Evolutionary conservation across 2,888 invertebrate species (phyloP).

Genomic region (Ariolimax columbianus): DNA sequence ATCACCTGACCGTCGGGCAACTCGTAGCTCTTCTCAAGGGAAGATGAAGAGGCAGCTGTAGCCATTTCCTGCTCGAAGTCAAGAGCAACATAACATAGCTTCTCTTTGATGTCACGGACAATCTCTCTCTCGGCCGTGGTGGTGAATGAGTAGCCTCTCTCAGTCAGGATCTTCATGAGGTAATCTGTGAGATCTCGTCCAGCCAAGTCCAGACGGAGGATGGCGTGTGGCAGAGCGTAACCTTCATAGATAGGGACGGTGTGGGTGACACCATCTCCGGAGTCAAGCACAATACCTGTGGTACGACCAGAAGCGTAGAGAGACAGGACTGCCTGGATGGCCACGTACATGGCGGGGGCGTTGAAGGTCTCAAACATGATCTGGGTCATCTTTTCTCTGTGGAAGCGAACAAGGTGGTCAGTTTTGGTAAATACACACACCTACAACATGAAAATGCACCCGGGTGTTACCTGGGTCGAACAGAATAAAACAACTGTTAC

Average conservation of each 20-base stretch:
- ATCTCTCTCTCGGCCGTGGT: conserved; percentile 92
- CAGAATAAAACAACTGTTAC: too few relatives aligned
- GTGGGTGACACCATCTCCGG: conserved; percentile 12
- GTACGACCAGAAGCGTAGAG: conserved; percentile 97
- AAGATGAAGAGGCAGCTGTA: conserved; percentile 92
- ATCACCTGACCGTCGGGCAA: conserved; percentile 78
- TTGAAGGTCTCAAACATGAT: conserved; percentile 87
- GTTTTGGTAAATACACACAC: too few relatives aligned
- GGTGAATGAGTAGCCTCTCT: conserved; percentile 75
- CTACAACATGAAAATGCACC: too few relatives aligned
- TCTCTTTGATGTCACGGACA: conserved; percentile 75
- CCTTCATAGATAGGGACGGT: conserved; percentile 22
- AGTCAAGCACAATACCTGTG: conserved; percentile 83
- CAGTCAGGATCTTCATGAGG: conserved; percentile 72
- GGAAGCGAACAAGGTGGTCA: too few relatives aligned
- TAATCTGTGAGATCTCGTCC: conserved; percentile 22
- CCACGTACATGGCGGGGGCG: conserved; percentile 94
- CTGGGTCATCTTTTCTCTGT: conserved; percentile 18
- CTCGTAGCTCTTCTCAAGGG: conserved; percentile 47
- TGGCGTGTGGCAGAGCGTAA: conserved; percentile 17
- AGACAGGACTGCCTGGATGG: conserved; percentile 81
- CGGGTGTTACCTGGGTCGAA: too few relatives aligned
- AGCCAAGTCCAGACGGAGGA: conserved; percentile 15
- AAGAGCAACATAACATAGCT: conserved; percentile 11
- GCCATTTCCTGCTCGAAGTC: conserved; percentile 82